Base-by-base conservation (phyloP, 2,888 invertebrate species). In the Pelosia muscerda region DNA sequence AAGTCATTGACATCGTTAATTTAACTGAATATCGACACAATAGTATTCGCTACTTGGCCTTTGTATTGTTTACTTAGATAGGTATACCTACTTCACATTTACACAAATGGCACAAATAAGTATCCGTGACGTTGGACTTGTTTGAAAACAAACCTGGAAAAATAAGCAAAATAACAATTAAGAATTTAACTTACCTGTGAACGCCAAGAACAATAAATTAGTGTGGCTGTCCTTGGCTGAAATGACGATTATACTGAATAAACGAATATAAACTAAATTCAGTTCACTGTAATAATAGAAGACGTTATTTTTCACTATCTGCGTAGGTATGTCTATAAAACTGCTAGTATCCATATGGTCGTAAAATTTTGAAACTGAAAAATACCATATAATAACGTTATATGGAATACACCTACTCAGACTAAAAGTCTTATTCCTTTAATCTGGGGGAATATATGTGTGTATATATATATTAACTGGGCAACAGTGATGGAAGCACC, bases 1-100 rank as follows among this genome's bases (percentile, higher is more conserved):
- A 63, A 55, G 25, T 25, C 23, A 55, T 25, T 55, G 55, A n/a
- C 49, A 49, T 49, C 49, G n/a, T 49, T 49, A 49, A 8, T 49
- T 49, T 49, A n/a, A 49, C 49, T 49, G 49, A 49, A 49, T 49
- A 49, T 49, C 49, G 9, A 49, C n/a, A 49, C 49, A 49, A 49
- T 49, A 49, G 49, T 42, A 42, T 19, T 42, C 19, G 42, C 49
- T 9, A 49, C 49, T 49, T 49, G 49, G 49, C 49, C 49, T n/a
- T n/a, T 42, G 38, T 42, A 54, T 53, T 55, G 26, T 57, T 10
- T 57, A 57, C 9, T 55, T 55, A 22, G 22, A 2, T 57, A 57
- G 38, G 38, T 19, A 13, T 57, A 57, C n/a, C n/a, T 49, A 19
- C 19, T 42, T 13, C 42, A 42, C 19, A 11, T 42, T 15, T 49